Evolutionary conservation across 2,797 vertebrate genomes (phyloP), one percentile per base, ranked within the genome.

Genomic region (Cyprinodon diabolis): DNA sequence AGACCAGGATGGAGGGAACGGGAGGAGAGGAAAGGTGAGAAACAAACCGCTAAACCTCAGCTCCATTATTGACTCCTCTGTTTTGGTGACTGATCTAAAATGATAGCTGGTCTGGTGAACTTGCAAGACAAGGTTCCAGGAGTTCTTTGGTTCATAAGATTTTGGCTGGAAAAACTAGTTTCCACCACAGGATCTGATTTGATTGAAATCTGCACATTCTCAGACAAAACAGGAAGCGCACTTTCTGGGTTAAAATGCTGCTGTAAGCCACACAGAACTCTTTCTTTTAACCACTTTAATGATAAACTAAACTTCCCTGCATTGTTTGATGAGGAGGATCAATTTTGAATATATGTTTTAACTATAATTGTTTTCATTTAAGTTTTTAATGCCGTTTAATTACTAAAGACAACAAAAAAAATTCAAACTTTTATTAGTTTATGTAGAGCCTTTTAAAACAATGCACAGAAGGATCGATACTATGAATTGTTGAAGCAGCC

Each of bases 1-100:
- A 92, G 98, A 99, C 90, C 98, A 99, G 92, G 98, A 99, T 76
- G 98, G 98, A 77, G 98, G 98, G 85, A 99, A 98, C 19, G 98
- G 97, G 17, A 96, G 98, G 68, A 96, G 98, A 92, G 98, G 98
- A 90, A 99, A 99, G 96, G 98, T 99, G 95, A 57, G 3, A 54
- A 4, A 19, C 23, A 30, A 40, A 6, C 48, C 48, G 40, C 21
- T 48, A 3, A 10, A 70, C 21, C 4, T 21, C 21, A 17, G 11
- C 45, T 14, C 2, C 7, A 2, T 70, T 58, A 14, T 7, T 0
- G 4, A 4, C 12, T 25, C 35, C 8, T 35, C 15, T 47, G 23
- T 69, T 52, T 23, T 57, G 54, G n/a, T 45, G 25, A 2, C 21
- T 30, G 6, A 48, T 57, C 37, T 69, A 17, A 45, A 37, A 35